Evolutionary conservation across 2,797 vertebrate genomes (phyloP).

Genomic region (Lepilemur septentrionalis): DNA sequence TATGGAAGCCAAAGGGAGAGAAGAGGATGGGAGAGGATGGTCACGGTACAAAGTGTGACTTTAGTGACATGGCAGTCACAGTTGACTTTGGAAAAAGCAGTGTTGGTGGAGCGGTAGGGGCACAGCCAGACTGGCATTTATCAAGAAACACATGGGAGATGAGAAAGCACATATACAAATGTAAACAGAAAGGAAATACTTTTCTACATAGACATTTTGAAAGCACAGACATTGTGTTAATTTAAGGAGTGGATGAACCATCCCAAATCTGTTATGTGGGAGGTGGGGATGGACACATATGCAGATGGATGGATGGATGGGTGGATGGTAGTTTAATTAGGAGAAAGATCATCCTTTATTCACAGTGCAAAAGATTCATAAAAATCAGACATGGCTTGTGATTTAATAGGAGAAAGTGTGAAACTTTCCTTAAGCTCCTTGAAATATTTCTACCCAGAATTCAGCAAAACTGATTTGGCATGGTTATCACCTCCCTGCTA

Average conservation of each 20-base stretch:
- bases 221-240: not conserved
- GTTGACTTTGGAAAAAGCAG: not conserved
- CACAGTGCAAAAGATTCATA: not conserved
- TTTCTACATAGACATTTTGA: not conserved
- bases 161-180: not conserved
- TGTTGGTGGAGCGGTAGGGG: not conserved
- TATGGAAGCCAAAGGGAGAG: not conserved
- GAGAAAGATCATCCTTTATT: slow-evolving; percentile 7
- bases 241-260: not conserved
- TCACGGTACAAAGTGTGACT: not conserved
- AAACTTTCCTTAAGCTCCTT: not conserved
- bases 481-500: not conserved
- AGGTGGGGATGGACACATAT: not conserved
- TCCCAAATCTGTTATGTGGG: not conserved
- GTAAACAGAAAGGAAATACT: not conserved
- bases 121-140: not conserved
- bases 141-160: not conserved
- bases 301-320: not conserved
- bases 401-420: not conserved
- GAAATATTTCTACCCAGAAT: not conserved
- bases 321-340: not conserved
- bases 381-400: not conserved
- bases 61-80: not conserved
- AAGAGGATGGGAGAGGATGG: not conserved
- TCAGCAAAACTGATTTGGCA: not conserved